Evolutionary conservation across 2,797 vertebrate species (phyloP), one percentile per base, ranked within the genome.

Genomic region (Myotis findleyi): DNA sequence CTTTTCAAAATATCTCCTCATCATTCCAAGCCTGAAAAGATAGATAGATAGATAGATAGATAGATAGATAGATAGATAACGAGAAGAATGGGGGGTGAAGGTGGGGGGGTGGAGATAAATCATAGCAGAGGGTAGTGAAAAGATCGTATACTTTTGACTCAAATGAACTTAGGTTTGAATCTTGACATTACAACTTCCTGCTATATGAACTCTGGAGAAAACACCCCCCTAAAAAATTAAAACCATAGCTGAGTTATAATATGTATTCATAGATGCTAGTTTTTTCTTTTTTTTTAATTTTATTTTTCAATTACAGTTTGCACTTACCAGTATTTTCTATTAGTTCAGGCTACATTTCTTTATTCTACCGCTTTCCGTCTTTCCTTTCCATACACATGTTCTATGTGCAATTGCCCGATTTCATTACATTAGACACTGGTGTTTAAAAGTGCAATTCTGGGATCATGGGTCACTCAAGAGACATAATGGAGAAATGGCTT

Each of bases 401-500:
- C 25, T 47, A 7, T 27, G 64, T n/a, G n/a, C 64, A 17, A 7
- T 27, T 14, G 9, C 6, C 23, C 27, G 11, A 36, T 14, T 83
- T 86, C 11, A 10, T 80, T 73, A 59, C 16, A 38, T 59, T 77
- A 57, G 23, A 76, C 86, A 27, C 2, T 77, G 25, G 5, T 87
- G 30, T 69, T 83, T 79, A 33, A 75, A 77, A 82, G 69, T 36
- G 3, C 38, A 55, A n/a, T 6, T 5, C 25, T 72, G 33, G 25
- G 13, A 2, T 93, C 94, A 44, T 47, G 68, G 30, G 47, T 89
- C 80, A 91, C 69, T 92, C 59, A 77, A 89, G 68, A 92, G 83
- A 95, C 36, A 88, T 30, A 87, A 77, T 68, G 25, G 68, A 96
- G 66, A 93, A 82, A 80, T 30, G 23, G 17, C 93, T 94, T 92